Percentiles rank a stretch among this genome's conserved stretches.
These are phyloP conservation scores for Beaufortia kweichowensis DNA, from an alignment of 2,113 vertebrate species.

Conservation along the genomic window DNA sequence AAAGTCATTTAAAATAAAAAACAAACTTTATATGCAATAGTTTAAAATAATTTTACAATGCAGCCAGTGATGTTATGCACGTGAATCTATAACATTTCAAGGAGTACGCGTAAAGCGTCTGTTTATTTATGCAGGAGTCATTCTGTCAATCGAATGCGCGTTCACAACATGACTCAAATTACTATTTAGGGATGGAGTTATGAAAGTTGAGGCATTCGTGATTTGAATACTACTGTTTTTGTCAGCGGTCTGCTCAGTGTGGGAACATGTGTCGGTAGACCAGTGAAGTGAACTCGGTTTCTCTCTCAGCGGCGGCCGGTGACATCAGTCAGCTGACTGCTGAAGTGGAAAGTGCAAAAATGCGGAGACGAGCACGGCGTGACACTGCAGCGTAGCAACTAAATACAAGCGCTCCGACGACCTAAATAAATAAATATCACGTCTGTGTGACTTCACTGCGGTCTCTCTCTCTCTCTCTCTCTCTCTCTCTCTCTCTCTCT, in stretches of 20 bases:
- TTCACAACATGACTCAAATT: background rate
- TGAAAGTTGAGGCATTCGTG: slow-evolving; percentile 15
- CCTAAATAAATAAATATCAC: slow-evolving; percentile 2
- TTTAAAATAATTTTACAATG: too few relatives aligned
- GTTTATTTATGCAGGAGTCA: too few relatives aligned
- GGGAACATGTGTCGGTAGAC: background rate
- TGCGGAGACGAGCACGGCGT: slow-evolving; percentile 26
- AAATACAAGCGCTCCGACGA: slow-evolving; percentile 36
- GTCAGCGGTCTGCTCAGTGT: background rate
- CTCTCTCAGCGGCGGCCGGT: background rate
- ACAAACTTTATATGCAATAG: too few relatives aligned
- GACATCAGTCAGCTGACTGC: slow-evolving; percentile 20
- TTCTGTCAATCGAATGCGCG: background rate
- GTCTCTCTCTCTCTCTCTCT: too few relatives aligned
- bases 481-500: too few relatives aligned
- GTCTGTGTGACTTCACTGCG: background rate
- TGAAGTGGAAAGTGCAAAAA: slow-evolving; percentile 39
- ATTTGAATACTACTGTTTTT: slow-evolving; percentile 37
- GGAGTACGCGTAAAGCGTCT: too few relatives aligned
- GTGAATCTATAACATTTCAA: too few relatives aligned
- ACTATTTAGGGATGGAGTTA: background rate
- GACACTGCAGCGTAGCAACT: slow-evolving; percentile 35
- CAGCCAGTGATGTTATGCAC: too few relatives aligned
- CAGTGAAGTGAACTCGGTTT: background rate
- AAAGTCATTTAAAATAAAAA: too few relatives aligned